A percentile compares a stretch with the other conserved stretches of the same genome.
Evolutionary conservation across 1,140 invertebrate species (phyloP).

Genomic region (Lepidurus packardi): DNA sequence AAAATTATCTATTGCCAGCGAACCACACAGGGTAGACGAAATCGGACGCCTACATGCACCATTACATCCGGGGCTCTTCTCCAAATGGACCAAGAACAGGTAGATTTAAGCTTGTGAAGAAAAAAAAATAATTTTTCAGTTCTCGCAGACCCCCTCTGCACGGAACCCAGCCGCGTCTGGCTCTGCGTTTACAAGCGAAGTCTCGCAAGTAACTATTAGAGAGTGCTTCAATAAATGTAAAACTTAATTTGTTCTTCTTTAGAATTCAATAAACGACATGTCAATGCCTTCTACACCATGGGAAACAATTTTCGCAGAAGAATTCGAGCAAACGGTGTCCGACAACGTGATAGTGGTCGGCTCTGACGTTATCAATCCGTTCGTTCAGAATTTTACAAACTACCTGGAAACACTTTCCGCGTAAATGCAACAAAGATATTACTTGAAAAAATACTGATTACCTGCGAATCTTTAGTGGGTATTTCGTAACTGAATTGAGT

Average conservation of each 20-base stretch:
- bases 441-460: neutral
- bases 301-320: neutral
- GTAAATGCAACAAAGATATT: conserved; percentile 2
- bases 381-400: neutral
- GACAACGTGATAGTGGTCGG: neutral
- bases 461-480: neutral
- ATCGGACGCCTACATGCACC: neutral
- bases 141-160: neutral
- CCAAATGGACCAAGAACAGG: neutral
- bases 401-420: neutral
- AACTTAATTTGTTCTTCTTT: neutral
- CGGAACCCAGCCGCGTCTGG: neutral
- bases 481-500: neutral
- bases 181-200: neutral
- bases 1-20: neutral
- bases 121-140: neutral
- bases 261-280: neutral
- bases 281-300: neutral
- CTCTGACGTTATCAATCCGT: neutral
- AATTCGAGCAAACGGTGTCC: neutral
- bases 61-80: neutral
- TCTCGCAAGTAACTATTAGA: neutral
- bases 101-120: neutral
- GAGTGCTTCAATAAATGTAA: neutral
- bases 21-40: neutral